phyloP scores from a whole-genome alignment of 2,113 vertebrate genomes.

The Hoplias malabaricus region DNA sequence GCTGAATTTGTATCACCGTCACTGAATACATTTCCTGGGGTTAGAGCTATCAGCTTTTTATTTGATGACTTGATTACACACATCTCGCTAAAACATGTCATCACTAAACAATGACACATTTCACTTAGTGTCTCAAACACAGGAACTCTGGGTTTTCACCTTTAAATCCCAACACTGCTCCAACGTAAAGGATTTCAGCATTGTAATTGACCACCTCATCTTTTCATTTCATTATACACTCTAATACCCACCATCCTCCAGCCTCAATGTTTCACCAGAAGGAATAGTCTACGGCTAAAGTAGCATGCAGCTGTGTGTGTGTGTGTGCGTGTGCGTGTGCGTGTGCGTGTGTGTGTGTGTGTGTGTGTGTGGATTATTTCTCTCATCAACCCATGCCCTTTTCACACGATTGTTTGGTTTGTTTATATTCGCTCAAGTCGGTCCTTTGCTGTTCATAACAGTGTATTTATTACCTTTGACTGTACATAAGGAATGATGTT shows the following conservation, averaged over 20 bases:
- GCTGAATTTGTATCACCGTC: slow-evolving; percentile 7
- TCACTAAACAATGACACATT: background rate
- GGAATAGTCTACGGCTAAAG: slow-evolving; percentile 43
- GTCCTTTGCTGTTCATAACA: slow-evolving; percentile 98
- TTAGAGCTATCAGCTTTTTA: slow-evolving; percentile 50
- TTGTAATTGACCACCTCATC: background rate
- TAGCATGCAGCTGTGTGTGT: slow-evolving; percentile 36
- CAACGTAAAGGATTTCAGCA: background rate
- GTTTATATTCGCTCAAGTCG: slow-evolving; percentile 84
- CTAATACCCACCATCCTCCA: background rate
- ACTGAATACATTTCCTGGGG: slow-evolving; percentile 53
- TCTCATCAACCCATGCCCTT: slow-evolving; percentile 63
- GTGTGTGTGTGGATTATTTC: slow-evolving; percentile 38
- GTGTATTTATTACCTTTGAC: slow-evolving; percentile 95
- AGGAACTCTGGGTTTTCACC: background rate
- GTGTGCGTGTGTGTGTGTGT: slow-evolving; percentile 48
- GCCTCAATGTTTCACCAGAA: slow-evolving; percentile 21
- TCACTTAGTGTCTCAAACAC: background rate
- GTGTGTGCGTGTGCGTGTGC: slow-evolving; percentile 23
- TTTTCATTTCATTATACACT: background rate
- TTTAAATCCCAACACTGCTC: background rate
- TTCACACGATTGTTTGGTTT: slow-evolving; percentile 80
- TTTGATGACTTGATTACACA: background rate
- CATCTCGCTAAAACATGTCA: background rate
- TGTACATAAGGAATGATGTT: slow-evolving; percentile 97